Base-by-base conservation (phyloP, 2,797 vertebrate genomes). In the Anabas testudineus region DNA sequence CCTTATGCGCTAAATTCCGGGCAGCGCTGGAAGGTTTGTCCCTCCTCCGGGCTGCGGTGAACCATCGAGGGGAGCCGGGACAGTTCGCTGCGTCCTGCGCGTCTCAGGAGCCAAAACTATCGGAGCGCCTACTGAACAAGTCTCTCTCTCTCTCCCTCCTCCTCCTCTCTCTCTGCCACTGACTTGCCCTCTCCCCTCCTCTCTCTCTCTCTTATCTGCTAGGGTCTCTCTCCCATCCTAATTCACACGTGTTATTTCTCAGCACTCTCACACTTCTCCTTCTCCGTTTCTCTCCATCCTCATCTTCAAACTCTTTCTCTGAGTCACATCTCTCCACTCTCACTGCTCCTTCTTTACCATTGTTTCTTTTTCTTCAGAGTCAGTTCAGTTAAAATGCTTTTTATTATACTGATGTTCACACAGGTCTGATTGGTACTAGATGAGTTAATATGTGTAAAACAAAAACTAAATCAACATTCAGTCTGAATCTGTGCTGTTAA, bases 101-200 rank as follows among this genome's bases (percentile, higher is more conserved):
- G 80, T 76, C 85, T 72, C 58, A 49, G 59, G 56, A 85, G 83
- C 80, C 87, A 71, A 81, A 88, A 87, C 71, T 86, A 81, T 19
- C 36, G 10, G 64, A 62, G 70, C 56, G n/a, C 60, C 34, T 28
- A 67, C 76, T 51, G 69, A 46, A 18, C 41, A 30, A 63, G 60
- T 2, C 70, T 53, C 67, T 47, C 71, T 65, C 60, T 54, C 71
- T 32, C 51, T 18, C 47, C 8, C 49, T 28, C 62, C 69, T 13
- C 34, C 56, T 60, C n/a, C 74, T 49, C 67, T 21, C 49, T 77
- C 77, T 71, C 62, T 66, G 85, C 21, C 15, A 7, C 22, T 70
- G 63, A 37, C 62, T 57, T 19, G 39, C 43, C 19, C 66, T 52
- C 53, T 52, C 59, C 22, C 68, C 53, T 58, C 64, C 43, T 54